Percentiles rank a stretch among this genome's conserved stretches.
Conservation (phyloP, 2,113 vertebrate species). For the human region DNA sequence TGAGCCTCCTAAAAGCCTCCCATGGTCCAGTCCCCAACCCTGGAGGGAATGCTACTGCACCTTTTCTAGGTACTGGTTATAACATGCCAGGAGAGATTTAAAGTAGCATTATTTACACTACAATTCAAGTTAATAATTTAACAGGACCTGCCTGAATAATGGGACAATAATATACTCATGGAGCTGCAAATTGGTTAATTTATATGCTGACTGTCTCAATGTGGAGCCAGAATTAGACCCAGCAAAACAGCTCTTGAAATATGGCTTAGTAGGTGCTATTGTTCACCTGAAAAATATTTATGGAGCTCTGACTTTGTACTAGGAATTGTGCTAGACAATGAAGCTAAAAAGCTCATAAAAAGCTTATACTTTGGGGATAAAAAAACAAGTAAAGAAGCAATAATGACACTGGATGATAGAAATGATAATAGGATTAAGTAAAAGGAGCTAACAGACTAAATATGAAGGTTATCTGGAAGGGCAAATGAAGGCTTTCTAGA, state of each 20-base stretch:
- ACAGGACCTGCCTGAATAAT: background rate
- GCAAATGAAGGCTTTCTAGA: background rate
- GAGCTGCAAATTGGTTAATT: background rate
- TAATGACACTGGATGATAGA: background rate
- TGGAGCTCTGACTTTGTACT: background rate
- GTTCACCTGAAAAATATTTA: slow-evolving; percentile 10
- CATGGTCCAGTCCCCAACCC: background rate
- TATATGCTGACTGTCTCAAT: background rate
- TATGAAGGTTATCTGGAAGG: background rate
- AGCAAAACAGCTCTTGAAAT: slow-evolving; percentile 12
- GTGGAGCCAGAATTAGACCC: background rate
- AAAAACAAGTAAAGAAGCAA: background rate
- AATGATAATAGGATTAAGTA: background rate
- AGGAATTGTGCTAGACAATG: background rate
- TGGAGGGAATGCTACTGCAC: background rate
- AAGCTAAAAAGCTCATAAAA: background rate
- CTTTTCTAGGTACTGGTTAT: background rate
- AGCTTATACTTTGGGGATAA: background rate
- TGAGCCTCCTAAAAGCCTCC: background rate
- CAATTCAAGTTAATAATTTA: slow-evolving; percentile 21
- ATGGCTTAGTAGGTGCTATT: background rate
- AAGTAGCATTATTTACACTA: slow-evolving; percentile 12
- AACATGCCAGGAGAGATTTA: background rate
- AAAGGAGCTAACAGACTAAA: background rate
- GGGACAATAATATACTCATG: background rate